Conservation (phyloP, 2,888 invertebrate species). For the Epiblema foenella region DNA sequence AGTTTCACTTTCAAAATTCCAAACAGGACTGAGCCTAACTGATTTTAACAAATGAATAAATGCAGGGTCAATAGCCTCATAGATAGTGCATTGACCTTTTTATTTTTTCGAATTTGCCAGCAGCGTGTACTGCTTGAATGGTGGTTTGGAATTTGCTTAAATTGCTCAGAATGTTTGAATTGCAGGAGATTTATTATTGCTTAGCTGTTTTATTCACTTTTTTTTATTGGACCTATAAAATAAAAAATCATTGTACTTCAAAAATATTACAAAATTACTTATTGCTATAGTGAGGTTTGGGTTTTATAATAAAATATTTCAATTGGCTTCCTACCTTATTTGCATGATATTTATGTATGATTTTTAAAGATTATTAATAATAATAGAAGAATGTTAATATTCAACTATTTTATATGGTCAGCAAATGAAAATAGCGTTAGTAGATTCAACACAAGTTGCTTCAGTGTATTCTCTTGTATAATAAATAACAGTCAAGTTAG, state of each 20-base stretch:
- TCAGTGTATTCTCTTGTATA: background rate
- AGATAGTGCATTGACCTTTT: constrained; percentile 76
- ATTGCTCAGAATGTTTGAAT: constrained; percentile 1
- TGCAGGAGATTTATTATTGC: background rate
- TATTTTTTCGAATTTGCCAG: constrained; percentile 67
- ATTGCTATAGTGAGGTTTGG: background rate
- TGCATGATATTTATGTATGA: background rate
- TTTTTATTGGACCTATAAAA: background rate
- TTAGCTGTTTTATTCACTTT: too few species aligned
- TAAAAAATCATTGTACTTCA: too few species aligned
- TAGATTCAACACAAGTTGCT: too few species aligned
- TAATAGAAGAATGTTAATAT: background rate
- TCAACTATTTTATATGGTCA: background rate
- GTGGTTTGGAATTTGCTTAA: background rate
- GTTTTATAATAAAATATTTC: background rate
- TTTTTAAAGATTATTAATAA: background rate
- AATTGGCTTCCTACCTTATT: too few species aligned
- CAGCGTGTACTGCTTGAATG: constrained; percentile 22
- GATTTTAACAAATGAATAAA: constrained; percentile 73
- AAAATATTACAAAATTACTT: background rate
- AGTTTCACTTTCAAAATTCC: constrained; percentile 57
- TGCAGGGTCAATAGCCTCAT: constrained; percentile 72
- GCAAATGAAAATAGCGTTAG: background rate
- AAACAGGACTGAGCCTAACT: constrained; percentile 63
- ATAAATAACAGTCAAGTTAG: background rate